phyloP scores from a whole-genome alignment of 1,140 invertebrate species.

The Solenopsis fugax region DNA sequence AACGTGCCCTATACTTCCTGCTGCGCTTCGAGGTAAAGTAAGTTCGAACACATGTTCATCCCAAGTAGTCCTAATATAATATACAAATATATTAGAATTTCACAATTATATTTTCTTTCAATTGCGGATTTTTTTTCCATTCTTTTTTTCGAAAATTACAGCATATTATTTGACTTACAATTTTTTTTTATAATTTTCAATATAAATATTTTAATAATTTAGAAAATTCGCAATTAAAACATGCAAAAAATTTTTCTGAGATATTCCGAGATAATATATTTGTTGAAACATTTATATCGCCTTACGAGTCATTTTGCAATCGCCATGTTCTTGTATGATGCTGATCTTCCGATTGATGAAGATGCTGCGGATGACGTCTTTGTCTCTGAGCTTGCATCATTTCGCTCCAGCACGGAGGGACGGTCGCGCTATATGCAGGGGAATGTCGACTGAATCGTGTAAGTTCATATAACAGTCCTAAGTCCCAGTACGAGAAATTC shows the following conservation, averaged over 20 bases:
- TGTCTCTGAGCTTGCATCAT: slow-evolving; percentile 96
- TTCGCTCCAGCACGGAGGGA: slow-evolving; percentile 96
- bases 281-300: slow-evolving; percentile 52
- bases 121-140: background rate
- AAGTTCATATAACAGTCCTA: slow-evolving; percentile 88
- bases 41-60: slow-evolving; percentile 97
- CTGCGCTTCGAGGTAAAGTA: slow-evolving; percentile 91
- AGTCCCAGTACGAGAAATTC: slow-evolving; percentile 86
- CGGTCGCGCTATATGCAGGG: slow-evolving; percentile 93
- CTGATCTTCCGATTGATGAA: slow-evolving; percentile 92
- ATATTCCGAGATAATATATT: background rate
- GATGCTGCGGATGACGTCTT: slow-evolving; percentile 92
- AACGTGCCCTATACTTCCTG: slow-evolving; percentile 93
- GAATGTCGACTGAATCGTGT: slow-evolving; percentile 89
- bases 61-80: slow-evolving; percentile 90
- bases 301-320: slow-evolving; percentile 93
- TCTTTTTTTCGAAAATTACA: background rate
- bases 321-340: slow-evolving; percentile 94
- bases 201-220: background rate
- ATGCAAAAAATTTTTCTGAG: background rate
- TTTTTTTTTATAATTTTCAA: background rate
- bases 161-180: background rate
- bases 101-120: background rate
- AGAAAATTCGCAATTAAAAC: background rate
- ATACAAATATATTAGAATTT: background rate